Base-by-base conservation (phyloP, 2,888 invertebrate species). In the Zeuzera pyrina region DNA sequence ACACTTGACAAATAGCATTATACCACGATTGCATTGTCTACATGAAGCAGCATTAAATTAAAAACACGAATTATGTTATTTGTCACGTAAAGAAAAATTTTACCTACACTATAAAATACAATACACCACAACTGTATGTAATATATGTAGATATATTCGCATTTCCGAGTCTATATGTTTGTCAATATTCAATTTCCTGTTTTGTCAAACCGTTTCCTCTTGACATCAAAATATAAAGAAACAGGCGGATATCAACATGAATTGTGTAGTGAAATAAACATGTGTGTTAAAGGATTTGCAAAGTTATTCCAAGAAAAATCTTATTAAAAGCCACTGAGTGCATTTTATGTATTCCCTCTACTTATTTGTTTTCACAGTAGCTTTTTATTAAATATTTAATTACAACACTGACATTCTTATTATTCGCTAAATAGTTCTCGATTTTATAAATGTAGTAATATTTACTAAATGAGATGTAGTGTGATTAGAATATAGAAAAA, bases 1-100 rank as follows among this genome's bases (percentile, higher is more conserved):
- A 64, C 57, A 60, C 56, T 54, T 68, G 64, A 73, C 70, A 72
- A 77, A 71, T 69, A 70, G 57, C 57, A 69, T 69, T 61, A 66
- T 54, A 49, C 54, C 48, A 54, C 58, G 60, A 69, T 69, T 65
- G 60, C 55, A 51, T 38, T 45, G 46, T 52, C 52, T 49, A 38
- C 36, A 37, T 41, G 41, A 46, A 51, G 13, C 13, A 57, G 59
- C 57, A 52, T 51, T 49, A 52, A 35, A 53, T 57, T 54, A 58
- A 55, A 58, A 47, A 51, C 49, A 40, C 32, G 35, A 43, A 44
- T 52, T 49, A 45, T 44, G 36, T 35, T 14, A 28, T 32, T 30
- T 32, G 26, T 15, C 28, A 12, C 3, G 26, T 13, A 8, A 14
- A 5, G 12, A 8, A 12, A 8, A 30, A 30, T 6, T 30, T 38